Conservation (phyloP, 2,113 vertebrate genomes). For the Antechinus stuartii region DNA sequence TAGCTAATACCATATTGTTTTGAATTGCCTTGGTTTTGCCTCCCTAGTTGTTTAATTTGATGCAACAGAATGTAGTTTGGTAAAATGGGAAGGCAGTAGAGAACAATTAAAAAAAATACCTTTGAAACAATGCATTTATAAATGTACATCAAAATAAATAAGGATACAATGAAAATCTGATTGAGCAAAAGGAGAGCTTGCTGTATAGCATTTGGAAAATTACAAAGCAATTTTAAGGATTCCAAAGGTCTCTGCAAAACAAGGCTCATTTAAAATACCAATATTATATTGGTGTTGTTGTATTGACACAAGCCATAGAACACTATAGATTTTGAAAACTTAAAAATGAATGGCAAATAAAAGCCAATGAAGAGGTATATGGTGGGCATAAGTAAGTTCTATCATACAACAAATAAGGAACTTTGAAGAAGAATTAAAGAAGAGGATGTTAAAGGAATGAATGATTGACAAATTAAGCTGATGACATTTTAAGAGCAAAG, state of each 20-base stretch:
- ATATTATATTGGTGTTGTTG: background rate
- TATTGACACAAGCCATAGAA: background rate
- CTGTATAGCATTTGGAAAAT: background rate
- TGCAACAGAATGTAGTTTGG: background rate
- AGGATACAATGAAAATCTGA: background rate
- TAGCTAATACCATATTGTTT: background rate
- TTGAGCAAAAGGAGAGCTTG: background rate
- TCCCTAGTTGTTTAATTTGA: background rate
- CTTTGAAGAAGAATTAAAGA: background rate
- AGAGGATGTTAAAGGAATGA: background rate
- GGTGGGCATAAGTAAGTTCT: background rate
- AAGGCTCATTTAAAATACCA: background rate
- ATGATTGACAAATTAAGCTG: background rate
- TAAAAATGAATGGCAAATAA: background rate
- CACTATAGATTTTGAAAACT: background rate
- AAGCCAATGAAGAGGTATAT: background rate
- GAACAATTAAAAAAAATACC: background rate
- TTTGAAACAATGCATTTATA: background rate
- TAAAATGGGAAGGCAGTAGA: background rate
- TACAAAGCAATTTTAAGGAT: background rate
- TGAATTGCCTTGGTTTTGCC: background rate
- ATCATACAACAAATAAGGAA: background rate
- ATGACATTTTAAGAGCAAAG: background rate
- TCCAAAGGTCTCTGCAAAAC: background rate
- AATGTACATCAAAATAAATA: background rate